Evolutionary conservation across 2,797 vertebrate genomes (phyloP).

Genomic region (Taeniopygia guttata): DNA sequence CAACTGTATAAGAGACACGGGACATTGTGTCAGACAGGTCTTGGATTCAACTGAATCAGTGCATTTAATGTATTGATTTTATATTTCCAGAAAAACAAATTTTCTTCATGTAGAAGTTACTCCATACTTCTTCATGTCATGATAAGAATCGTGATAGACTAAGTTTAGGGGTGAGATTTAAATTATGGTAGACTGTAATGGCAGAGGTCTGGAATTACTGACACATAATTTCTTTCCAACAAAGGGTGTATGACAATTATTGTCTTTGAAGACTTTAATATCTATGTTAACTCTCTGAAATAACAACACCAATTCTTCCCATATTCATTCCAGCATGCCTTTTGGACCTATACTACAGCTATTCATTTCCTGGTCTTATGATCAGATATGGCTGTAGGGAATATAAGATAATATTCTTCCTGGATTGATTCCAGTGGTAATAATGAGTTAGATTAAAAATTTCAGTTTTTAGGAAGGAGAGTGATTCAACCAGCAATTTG

Average conservation of each 20-base stretch:
- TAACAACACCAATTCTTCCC: neutral
- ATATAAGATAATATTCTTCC: neutral
- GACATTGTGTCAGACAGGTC: neutral
- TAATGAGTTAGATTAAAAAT: neutral
- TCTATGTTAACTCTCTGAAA: neutral
- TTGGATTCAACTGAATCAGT: neutral
- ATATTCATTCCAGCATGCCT: neutral
- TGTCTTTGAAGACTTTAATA: neutral
- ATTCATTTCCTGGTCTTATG: neutral
- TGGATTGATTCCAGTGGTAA: neutral
- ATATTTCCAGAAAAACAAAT: neutral
- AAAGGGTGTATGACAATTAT: accelerated
- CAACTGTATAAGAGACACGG: neutral
- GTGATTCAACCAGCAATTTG: neutral
- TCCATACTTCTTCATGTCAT: neutral
- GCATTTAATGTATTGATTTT: neutral
- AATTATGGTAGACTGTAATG: neutral
- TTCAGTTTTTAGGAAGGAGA: neutral
- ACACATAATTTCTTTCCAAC: neutral
- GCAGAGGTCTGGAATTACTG: neutral
- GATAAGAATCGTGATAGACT: neutral
- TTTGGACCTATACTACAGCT: neutral
- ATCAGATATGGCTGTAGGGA: neutral
- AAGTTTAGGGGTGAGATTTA: neutral
- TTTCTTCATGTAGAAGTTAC: neutral